phyloP scores from a whole-genome alignment of 2,797 vertebrate species.

The Oophaga sylvatica region DNA sequence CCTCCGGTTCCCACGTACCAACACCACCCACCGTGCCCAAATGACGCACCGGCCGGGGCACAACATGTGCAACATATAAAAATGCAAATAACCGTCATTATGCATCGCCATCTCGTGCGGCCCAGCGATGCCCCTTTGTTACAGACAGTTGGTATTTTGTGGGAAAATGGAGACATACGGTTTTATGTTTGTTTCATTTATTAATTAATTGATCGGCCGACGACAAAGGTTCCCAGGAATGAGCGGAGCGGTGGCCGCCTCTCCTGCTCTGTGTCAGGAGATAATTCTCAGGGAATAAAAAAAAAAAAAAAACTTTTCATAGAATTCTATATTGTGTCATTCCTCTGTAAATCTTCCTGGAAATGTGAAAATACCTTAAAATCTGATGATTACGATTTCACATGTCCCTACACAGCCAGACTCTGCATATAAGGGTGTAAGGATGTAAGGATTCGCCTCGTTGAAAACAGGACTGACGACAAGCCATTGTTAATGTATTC shows the following conservation, averaged over 20 bases:
- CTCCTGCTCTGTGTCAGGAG: too few relatives aligned
- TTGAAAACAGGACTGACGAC: not conserved
- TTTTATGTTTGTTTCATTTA: not conserved
- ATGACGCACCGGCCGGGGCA: not conserved
- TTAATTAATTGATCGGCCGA: not conserved
- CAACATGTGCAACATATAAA: constrained; percentile 19
- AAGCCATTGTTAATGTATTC: not conserved
- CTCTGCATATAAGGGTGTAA: too few relatives aligned
- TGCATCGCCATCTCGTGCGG: not conserved
- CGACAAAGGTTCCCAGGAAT: not conserved
- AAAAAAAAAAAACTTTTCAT: not conserved
- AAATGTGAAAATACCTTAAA: not conserved
- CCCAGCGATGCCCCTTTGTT: not conserved
- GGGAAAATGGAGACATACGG: not conserved
- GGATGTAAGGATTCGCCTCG: too few relatives aligned
- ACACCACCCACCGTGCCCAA: not conserved
- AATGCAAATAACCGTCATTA: constrained; percentile 2
- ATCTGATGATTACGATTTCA: too few relatives aligned
- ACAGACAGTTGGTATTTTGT: not conserved
- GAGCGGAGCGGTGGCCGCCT: too few relatives aligned
- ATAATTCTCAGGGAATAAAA: not conserved
- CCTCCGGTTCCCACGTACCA: not conserved
- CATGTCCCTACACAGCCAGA: not conserved
- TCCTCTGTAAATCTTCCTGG: not conserved
- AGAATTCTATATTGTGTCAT: not conserved